Conservation (phyloP, 1,140 invertebrate species). For the Aphaenogaster ashmeadi region DNA sequence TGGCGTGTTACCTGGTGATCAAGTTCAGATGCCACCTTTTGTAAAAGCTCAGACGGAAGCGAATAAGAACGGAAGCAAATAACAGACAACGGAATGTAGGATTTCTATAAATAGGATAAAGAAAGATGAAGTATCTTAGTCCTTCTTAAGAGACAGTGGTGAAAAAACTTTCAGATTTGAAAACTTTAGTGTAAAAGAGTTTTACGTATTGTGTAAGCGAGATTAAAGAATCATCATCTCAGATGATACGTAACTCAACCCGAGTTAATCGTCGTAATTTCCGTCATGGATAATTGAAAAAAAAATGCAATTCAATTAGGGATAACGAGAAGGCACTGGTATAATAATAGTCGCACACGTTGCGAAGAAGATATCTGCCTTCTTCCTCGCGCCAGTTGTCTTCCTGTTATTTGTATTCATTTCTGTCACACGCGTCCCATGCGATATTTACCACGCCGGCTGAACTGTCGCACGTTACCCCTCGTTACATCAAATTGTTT, state of each 20-base stretch:
- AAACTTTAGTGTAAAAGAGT: background rate
- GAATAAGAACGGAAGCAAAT: background rate
- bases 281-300: conserved; percentile 15
- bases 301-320: conserved; percentile 9
- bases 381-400: background rate
- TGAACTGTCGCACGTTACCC: conserved; percentile 29
- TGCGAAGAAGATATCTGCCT: conserved; percentile 19
- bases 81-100: background rate
- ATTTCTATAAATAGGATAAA: background rate
- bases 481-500: conserved; percentile 40
- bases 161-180: too few species aligned
- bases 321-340: background rate
- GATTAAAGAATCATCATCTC: background rate
- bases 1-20: conserved; percentile 84
- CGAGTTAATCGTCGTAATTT: conserved; percentile 17
- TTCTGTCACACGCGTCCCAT: conserved; percentile 11
- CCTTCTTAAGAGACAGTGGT: background rate
- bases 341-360: conserved; percentile 24
- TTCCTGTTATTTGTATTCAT: conserved; percentile 12
- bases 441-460: conserved; percentile 16
- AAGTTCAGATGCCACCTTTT: background rate
- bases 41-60: background rate
- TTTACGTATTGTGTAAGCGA: background rate
- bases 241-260: background rate
- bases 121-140: too few species aligned